phyloP scores from a whole-genome alignment of 2,797 vertebrate genomes.

The Rhodeus uyekii region DNA sequence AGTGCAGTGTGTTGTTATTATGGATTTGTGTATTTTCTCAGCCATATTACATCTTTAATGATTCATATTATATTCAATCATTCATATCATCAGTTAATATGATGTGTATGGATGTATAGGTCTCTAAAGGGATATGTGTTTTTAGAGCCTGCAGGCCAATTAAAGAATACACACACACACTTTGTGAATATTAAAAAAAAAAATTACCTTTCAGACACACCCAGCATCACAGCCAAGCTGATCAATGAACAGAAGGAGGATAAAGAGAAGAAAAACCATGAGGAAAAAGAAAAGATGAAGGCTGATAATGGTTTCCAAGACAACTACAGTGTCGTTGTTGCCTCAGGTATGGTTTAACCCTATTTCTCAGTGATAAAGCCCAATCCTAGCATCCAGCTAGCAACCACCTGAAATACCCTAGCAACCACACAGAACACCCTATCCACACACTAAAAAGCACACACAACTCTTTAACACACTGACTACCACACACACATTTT shows the following conservation, averaged over 20 bases:
- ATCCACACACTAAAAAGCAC: neutral
- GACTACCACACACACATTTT: neutral
- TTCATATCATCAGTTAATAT: slow-evolving; percentile 23
- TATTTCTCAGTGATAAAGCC: neutral
- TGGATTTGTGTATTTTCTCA: slow-evolving; percentile 15
- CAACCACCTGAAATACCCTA: neutral
- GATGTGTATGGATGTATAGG: slow-evolving; percentile 8
- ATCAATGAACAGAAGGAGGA: slow-evolving; percentile 99
- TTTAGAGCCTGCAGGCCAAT: neutral
- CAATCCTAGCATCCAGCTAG: neutral
- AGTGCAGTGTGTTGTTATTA: neutral
- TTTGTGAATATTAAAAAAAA: too few relatives aligned
- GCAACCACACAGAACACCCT: neutral
- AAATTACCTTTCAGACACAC: slow-evolving; percentile 87
- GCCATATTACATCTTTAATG: slow-evolving; percentile 17
- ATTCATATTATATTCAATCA: slow-evolving; percentile 29
- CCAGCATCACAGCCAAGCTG: slow-evolving; percentile 97
- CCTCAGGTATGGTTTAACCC: slow-evolving; percentile 83
- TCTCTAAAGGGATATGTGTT: slow-evolving; percentile 28
- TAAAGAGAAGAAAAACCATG: slow-evolving; percentile 99
- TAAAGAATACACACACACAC: neutral
- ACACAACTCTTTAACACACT: neutral
- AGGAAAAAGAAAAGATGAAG: slow-evolving; percentile 99
- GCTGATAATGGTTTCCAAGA: slow-evolving; percentile 97
- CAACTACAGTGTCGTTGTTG: slow-evolving; percentile 98